Percentiles rank a stretch among this genome's conserved stretches.
phyloP scores from a whole-genome alignment of 30 jellyfish, hydroid and myxozoan species.

The Aurelia sp. region DNA sequence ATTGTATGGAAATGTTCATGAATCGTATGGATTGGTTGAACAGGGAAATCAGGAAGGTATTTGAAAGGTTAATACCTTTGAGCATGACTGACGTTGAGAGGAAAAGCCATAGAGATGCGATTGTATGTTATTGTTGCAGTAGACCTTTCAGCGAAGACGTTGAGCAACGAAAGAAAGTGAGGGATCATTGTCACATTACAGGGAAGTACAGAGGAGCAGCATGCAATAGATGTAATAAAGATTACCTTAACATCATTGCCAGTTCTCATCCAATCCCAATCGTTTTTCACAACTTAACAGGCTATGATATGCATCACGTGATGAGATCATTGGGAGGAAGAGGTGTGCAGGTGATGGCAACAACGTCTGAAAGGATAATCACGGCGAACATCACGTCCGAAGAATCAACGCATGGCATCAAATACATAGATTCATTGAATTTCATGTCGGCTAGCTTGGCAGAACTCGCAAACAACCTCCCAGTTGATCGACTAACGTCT shows the following conservation, averaged over 20 bases:
- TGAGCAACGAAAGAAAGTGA: not conserved
- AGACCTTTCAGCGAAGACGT: not conserved
- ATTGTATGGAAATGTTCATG: not conserved
- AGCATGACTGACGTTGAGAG: not conserved
- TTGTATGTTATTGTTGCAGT: conserved; percentile 2
- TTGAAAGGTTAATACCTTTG: not conserved
- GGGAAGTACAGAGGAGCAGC: conserved; percentile 37
- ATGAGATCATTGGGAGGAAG: not conserved
- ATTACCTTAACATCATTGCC: no score
- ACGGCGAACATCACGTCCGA: not conserved
- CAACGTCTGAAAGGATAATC: not conserved
- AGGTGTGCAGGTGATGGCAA: not conserved
- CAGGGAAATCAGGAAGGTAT: not conserved
- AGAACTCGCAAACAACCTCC: conserved; percentile 23
- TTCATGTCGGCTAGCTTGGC: not conserved
- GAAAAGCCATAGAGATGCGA: not conserved
- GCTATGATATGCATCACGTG: conserved; percentile 26
- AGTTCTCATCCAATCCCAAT: not conserved
- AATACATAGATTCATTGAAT: conserved; percentile 12
- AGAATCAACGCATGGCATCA: not conserved
- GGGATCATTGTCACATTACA: conserved; percentile 31
- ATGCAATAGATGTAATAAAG: no score
- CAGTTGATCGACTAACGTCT: not conserved
- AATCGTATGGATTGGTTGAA: not conserved
- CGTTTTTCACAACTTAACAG: conserved; percentile 34